phyloP scores from a whole-genome alignment of 2,888 invertebrate genomes.

The Yponomeuta malinellus region DNA sequence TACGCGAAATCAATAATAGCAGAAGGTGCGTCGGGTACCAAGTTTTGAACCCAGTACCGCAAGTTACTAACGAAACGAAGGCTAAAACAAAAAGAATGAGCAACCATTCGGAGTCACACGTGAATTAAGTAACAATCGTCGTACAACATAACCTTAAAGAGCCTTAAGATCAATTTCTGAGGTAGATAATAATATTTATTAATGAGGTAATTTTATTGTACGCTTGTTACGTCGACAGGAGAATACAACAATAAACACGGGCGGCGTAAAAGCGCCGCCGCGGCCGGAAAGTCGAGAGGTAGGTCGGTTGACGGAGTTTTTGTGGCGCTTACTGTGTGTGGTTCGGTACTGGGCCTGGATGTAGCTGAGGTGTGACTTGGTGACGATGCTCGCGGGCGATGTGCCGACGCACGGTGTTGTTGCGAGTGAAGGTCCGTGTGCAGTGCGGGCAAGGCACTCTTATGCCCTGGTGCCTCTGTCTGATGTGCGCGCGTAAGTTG shows the following conservation, averaged over 20 bases:
- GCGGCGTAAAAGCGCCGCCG: slow-evolving; percentile 28
- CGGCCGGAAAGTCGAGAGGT: slow-evolving; percentile 54
- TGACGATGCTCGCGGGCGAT: slow-evolving; percentile 93
- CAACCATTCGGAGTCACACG: slow-evolving; percentile 65
- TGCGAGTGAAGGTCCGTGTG: slow-evolving; percentile 92
- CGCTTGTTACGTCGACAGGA: slow-evolving; percentile 45
- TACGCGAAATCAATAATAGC: slow-evolving; percentile 39
- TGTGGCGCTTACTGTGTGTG: slow-evolving; percentile 76
- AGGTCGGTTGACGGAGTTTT: slow-evolving; percentile 50
- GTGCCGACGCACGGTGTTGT: slow-evolving; percentile 93
- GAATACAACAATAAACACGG: slow-evolving; percentile 15
- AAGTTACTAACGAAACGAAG: slow-evolving; percentile 20
- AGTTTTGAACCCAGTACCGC: slow-evolving; percentile 57
- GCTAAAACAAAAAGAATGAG: slow-evolving; percentile 36
- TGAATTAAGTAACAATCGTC: slow-evolving; percentile 73
- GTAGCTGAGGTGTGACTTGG: slow-evolving; percentile 79
- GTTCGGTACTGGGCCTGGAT: slow-evolving; percentile 68
- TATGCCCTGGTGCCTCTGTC: slow-evolving; percentile 94
- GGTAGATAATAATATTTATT: slow-evolving; percentile 71
- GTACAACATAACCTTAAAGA: slow-evolving; percentile 67
- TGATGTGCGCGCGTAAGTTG: slow-evolving; percentile 92
- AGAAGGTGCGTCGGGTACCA: slow-evolving; percentile 52
- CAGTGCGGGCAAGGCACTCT: slow-evolving; percentile 94
- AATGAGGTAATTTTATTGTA: slow-evolving; percentile 67
- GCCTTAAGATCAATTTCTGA: slow-evolving; percentile 73